These are phyloP conservation scores for Ferdinandea cuprea DNA, from an alignment of 2,888 invertebrate species.

Conservation along the genomic window DNA sequence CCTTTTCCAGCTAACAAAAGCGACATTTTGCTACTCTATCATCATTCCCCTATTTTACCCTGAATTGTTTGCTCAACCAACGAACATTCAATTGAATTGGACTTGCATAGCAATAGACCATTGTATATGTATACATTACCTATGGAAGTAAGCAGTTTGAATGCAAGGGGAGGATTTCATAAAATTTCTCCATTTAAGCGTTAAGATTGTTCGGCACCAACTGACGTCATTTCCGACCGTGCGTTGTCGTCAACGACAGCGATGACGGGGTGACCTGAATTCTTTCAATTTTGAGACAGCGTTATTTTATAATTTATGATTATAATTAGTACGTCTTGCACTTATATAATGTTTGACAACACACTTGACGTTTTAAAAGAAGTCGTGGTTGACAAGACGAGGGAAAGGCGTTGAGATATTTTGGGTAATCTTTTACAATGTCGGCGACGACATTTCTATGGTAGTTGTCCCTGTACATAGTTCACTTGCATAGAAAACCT, in stretches of 20 bases:
- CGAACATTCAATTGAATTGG: conserved; percentile 54
- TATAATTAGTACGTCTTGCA: conserved; percentile 31
- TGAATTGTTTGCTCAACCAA: conserved; percentile 3
- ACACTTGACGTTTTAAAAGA: conserved; percentile 10
- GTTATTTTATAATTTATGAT: conserved; percentile 39
- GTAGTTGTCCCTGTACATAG: not conserved
- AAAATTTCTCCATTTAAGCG: conserved; percentile 16
- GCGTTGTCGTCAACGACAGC: too few relatives aligned
- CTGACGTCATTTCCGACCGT: not conserved
- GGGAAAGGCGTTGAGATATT: not conserved
- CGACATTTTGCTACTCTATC: too few relatives aligned
- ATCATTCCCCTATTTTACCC: not conserved
- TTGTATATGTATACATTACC: not conserved
- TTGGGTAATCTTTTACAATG: not conserved
- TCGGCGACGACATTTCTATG: not conserved
- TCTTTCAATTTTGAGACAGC: conserved; percentile 18
- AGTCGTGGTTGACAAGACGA: not conserved
- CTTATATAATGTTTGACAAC: conserved; percentile 8
- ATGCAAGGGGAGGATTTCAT: conserved; percentile 18
- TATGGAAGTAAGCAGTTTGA: not conserved
- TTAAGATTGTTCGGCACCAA: not conserved
- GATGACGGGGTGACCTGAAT: conserved; percentile 36
- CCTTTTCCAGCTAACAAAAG: not conserved
- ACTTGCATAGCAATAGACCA: conserved; percentile 1
- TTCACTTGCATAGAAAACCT: conserved; percentile 1